phyloP scores from a whole-genome alignment of 2,113 vertebrate species.

The Proteles cristata region DNA sequence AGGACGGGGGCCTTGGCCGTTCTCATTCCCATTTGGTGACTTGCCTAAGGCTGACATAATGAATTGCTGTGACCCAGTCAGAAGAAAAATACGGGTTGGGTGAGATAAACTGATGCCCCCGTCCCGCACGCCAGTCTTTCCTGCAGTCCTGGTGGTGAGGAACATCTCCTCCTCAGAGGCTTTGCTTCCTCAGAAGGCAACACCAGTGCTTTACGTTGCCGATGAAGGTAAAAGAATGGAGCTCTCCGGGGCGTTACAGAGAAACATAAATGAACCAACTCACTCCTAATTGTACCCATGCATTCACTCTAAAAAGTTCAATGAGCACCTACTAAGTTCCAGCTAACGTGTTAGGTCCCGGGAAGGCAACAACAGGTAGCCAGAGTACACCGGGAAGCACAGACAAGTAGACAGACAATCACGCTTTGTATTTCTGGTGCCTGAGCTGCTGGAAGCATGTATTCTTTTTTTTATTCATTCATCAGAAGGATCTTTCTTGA shows the following conservation, averaged over 20 bases:
- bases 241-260: background rate
- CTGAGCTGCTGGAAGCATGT: background rate
- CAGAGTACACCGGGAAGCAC: background rate
- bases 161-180: background rate
- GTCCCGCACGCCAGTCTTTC: background rate
- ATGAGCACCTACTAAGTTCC: background rate
- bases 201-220: background rate
- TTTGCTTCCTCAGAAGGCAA: constrained; percentile 44
- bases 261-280: background rate
- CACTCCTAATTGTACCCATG: background rate
- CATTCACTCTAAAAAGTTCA: background rate
- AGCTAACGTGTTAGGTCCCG: background rate
- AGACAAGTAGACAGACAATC: background rate
- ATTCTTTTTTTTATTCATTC: background rate
- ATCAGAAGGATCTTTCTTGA: background rate
- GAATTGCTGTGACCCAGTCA: background rate
- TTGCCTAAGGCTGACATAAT: constrained; percentile 49
- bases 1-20: background rate
- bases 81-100: background rate
- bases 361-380: background rate
- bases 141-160: background rate
- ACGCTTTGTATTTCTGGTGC: background rate
- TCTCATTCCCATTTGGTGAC: background rate
- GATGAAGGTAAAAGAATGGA: background rate
- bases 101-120: constrained; percentile 43